Conservation (phyloP, 2,113 vertebrate species). For the Coptodon rendalli region DNA sequence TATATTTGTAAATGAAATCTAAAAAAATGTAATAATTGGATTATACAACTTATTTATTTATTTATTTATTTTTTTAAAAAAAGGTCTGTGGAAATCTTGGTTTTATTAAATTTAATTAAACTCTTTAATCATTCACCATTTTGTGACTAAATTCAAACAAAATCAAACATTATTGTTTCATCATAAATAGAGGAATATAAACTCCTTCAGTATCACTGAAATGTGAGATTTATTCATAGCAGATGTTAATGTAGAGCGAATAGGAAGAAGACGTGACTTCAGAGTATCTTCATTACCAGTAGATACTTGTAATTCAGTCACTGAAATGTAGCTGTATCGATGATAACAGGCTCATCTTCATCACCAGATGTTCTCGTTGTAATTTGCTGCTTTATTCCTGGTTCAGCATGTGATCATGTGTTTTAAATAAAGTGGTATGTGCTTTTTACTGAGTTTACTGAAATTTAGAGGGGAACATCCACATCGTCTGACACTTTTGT, state of each 20-base stretch:
- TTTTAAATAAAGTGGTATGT: too few relatives aligned
- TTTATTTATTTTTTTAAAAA: neutral
- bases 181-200: neutral
- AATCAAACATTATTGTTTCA: neutral
- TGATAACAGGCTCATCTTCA: neutral
- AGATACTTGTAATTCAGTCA: neutral
- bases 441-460: neutral
- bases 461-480: neutral
- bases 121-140: neutral
- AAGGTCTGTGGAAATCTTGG: neutral
- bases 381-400: neutral
- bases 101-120: neutral
- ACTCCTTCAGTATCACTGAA: neutral
- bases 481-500: neutral
- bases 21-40: neutral
- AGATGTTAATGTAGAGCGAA: neutral
- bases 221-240: neutral
- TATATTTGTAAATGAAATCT: neutral
- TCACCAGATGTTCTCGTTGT: neutral
- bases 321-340: neutral
- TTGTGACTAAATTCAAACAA: neutral
- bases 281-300: neutral
- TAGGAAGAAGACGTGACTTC: neutral
- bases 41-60: neutral
- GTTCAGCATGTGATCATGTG: neutral